phyloP scores from a whole-genome alignment of 2,888 invertebrate genomes.

The Eupithecia vulgata region DNA sequence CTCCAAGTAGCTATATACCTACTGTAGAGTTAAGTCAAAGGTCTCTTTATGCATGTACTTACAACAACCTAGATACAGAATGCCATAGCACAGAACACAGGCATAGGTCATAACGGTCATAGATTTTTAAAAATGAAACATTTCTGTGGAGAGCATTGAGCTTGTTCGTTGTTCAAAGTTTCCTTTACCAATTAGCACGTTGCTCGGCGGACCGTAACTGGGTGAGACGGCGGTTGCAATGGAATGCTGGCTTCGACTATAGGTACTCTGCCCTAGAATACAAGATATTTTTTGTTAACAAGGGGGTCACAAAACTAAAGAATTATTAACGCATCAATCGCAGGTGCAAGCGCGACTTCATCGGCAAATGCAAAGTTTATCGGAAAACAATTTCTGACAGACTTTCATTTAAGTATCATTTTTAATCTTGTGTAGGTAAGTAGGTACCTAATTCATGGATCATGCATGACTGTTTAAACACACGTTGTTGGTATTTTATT shows the following conservation, averaged over 20 bases:
- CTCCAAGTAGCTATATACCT: neutral
- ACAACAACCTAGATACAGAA: conserved; percentile 50
- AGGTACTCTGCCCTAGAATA: neutral
- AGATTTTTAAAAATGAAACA: conserved; percentile 82
- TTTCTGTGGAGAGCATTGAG: conserved; percentile 83
- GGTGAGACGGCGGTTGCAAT: conserved; percentile 66
- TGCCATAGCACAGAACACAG: conserved; percentile 34
- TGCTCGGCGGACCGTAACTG: conserved; percentile 80
- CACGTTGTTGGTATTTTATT: neutral
- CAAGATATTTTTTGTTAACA: neutral
- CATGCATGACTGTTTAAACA: neutral
- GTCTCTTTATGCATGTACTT: conserved; percentile 32
- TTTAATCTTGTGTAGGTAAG: neutral
- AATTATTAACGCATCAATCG: no score
- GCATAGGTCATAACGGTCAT: conserved; percentile 76
- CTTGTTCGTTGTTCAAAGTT: conserved; percentile 82
- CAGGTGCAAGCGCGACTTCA: no score
- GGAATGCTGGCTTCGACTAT: conserved; percentile 66
- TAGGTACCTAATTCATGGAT: neutral
- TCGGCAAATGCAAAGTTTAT: neutral
- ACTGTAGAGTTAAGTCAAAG: neutral
- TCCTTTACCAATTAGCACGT: conserved; percentile 84
- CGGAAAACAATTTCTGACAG: neutral
- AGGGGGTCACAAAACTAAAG: neutral
- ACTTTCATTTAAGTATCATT: neutral